Evolutionary conservation across 2,888 invertebrate species (phyloP), one percentile per base, ranked within the genome.

Genomic region (Aleiodes alternator): DNA sequence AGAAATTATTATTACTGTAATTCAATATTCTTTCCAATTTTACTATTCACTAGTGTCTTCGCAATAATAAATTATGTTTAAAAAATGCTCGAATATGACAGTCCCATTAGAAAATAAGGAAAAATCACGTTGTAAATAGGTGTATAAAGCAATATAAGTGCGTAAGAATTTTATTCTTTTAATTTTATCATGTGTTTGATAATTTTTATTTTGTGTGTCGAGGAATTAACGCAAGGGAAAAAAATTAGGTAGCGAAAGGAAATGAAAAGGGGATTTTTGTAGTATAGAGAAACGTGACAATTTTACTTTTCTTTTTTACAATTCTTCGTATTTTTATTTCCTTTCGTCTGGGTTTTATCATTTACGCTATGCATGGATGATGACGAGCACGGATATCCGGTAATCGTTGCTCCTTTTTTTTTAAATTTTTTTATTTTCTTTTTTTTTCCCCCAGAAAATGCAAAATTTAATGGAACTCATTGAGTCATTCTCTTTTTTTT

Each of bases 101-200:
- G 53, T 66, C 64, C 59, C 50, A 12, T 56, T 43, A 43, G 11
- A 43, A 38, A 43, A 43, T 43, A 43, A 11, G 11, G 11, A 72
- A 71, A 23, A 75, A 77, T 76, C 76, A 82, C 80, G 31, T 68
- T 84, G 85, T 85, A 85, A 82, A 86, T 85, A 87, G 80, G 78
- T 86, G 85, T 85, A 84, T 82, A 85, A 85, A 85, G 85, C 85
- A 85, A 84, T 79, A 71, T 82, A 82, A 80, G 79, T 77, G 79
- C 78, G 78, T 80, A 82, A 74, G 80, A 82, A 78, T 80, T 78
- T 77, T 80, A 79, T 81, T 81, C 79, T 81, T 82, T 74, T 72
- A 78, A 80, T 73, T 70, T 78, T 56, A 75, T 55, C 48, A 69
- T 78, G 71, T 76, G 71, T 69, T 68, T 66, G 57, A 69, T 53